Evolutionary conservation across 2,113 vertebrate species (phyloP), one percentile per base, ranked within the genome.

Genomic region (Cygnus atratus): DNA sequence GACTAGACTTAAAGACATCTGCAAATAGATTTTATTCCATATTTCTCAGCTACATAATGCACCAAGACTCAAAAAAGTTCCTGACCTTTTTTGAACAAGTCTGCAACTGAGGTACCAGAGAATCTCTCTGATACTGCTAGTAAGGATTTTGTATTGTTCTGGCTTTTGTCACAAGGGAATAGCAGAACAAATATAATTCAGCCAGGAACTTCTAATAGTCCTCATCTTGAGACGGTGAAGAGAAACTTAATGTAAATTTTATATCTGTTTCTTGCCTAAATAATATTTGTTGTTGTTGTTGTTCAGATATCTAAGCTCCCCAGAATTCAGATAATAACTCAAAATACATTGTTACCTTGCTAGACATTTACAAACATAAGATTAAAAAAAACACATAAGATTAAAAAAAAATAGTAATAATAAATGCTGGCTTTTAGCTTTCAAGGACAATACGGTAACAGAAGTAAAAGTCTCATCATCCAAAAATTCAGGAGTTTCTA

Each of bases 321-420:
- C 62, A 59, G 11, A 91, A 81, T 77, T 84, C 54, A 72, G 65
- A 87, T 90, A 84, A 75, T 37, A 71, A 29, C n/a, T 88, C 6
- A 0, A 83, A 90, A 71, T 59, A 16, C 2, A 2, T 26, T 85
- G 15, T 57, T 80, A 55, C 46, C 10, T 63, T 57, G 15, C 13
- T 44, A 74, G 22, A 67, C 7, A 52, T 65, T 81, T 92, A 31
- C 48, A 88, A 80, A 67, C 3, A 33, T 9, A 59, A 33, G 1
- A 14, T 25, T 48, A 41, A 22, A 18, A 37, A 28, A 39, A 39
- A 37, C 8, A 8, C 37, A 37, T 37, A 37, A 37, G 1, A 14
- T 25, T 48, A 48, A 8, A 41, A 8, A 41, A 22, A 18, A 37
- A 31, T 39, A 39, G 11, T 39, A 39, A 39, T 39, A 39, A 50